phyloP scores from a whole-genome alignment of 2,113 vertebrate species.

The Pseudolaguvia tuberculata region DNA sequence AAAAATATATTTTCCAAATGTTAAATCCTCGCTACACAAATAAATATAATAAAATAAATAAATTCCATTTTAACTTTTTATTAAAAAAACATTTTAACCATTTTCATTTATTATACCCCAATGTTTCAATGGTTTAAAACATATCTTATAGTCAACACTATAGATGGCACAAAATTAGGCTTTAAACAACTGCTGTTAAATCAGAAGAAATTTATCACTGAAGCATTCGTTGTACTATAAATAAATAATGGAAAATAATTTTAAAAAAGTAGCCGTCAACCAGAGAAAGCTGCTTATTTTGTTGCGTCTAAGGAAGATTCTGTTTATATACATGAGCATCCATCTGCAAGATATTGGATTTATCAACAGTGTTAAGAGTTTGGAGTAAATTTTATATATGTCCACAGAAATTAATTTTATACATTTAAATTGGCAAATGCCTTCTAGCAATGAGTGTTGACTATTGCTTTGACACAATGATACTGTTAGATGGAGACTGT shows the following conservation, averaged over 20 bases:
- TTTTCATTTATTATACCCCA: background rate
- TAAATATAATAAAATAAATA: background rate
- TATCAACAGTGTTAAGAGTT: background rate
- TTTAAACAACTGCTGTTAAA: constrained; percentile 1
- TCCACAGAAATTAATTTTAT: background rate
- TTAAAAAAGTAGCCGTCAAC: background rate
- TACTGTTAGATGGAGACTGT: too few relatives aligned
- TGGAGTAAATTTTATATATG: background rate
- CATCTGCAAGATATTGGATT: background rate
- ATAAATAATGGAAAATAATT: background rate
- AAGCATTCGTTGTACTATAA: background rate
- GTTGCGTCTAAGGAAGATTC: too few relatives aligned
- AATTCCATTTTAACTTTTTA: background rate
- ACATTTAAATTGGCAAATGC: too few relatives aligned
- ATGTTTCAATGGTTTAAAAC: constrained; percentile 9
- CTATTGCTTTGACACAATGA: too few relatives aligned
- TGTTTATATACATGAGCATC: background rate
- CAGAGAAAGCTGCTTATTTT: background rate
- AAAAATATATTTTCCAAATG: background rate
- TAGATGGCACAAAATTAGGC: constrained; percentile 4
- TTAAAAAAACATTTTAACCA: too few relatives aligned
- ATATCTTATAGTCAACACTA: background rate
- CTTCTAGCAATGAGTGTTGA: too few relatives aligned
- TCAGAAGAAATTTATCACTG: background rate
- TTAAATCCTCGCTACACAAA: background rate